These are phyloP conservation scores for Plemyria rubiginata DNA, from an alignment of 2,888 invertebrate genomes.

Conservation along the genomic window DNA sequence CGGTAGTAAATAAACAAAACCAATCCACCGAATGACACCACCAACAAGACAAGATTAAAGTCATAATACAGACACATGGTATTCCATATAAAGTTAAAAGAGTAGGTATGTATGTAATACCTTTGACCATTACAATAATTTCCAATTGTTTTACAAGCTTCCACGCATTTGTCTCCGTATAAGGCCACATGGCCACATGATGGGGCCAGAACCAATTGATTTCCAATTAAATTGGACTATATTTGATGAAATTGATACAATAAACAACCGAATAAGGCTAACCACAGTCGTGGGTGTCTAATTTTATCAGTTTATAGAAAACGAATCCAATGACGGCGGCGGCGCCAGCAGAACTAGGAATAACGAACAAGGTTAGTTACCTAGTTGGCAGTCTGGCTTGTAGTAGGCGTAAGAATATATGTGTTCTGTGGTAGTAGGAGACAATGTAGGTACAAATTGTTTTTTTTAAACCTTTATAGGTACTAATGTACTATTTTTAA, in stretches of 20 bases:
- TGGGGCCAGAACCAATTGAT: constrained; percentile 35
- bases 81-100: no score
- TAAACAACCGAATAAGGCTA: constrained; percentile 36
- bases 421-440: no score
- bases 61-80: background rate
- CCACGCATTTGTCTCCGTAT: constrained; percentile 31
- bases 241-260: constrained; percentile 31
- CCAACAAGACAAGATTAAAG: background rate
- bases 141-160: constrained; percentile 28
- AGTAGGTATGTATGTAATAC: background rate
- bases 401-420: no score
- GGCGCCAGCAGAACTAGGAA: constrained; percentile 6
- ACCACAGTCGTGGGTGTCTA: constrained; percentile 34
- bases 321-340: constrained; percentile 22
- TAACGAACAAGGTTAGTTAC: constrained; percentile 7
- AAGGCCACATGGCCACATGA: constrained; percentile 19
- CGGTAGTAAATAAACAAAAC: background rate
- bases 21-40: background rate
- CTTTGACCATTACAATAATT: constrained; percentile 10
- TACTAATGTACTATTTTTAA: no score
- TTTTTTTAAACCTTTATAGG: no score
- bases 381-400: no score
- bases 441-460: no score
- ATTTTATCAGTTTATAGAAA: constrained; percentile 29
- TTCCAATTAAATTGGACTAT: constrained; percentile 34